A percentile compares a stretch with the other conserved stretches of the same genome.
phyloP scores from a whole-genome alignment of 2,113 vertebrate genomes.

The Ibidorhyncha struthersii region DNA sequence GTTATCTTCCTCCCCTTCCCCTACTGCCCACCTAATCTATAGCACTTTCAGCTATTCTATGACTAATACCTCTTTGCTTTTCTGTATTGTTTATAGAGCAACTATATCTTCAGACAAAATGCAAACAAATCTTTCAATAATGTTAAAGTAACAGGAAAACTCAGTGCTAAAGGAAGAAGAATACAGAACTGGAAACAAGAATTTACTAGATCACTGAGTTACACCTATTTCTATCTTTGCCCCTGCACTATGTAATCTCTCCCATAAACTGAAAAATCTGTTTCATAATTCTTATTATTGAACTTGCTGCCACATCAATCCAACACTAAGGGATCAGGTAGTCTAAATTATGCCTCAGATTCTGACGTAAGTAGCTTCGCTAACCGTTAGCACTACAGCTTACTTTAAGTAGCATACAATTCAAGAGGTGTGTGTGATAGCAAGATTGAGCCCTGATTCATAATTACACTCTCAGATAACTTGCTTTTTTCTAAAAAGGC shows the following conservation, averaged over 20 bases:
- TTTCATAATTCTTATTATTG: background rate
- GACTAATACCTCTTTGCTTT: background rate
- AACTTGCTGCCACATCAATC: background rate
- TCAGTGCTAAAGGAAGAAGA: background rate
- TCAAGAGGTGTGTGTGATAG: background rate
- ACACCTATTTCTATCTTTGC: background rate
- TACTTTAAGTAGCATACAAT: background rate
- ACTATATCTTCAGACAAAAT: background rate
- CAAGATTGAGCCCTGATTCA: background rate
- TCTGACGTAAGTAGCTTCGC: background rate
- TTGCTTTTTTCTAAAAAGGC: background rate
- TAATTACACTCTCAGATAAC: background rate
- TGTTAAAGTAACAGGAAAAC: background rate
- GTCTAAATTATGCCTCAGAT: background rate
- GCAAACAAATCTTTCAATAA: background rate
- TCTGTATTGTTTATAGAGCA: background rate
- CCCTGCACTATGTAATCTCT: accelerated
- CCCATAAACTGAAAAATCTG: background rate
- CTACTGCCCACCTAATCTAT: background rate
- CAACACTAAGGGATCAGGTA: background rate
- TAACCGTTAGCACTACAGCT: background rate
- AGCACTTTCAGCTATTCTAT: background rate
- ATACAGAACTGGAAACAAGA: background rate
- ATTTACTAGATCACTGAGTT: background rate
- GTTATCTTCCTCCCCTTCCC: background rate